These are phyloP conservation scores for Tupiocoris notatus DNA, from an alignment of 2,888 invertebrate species.

Conservation along the genomic window DNA sequence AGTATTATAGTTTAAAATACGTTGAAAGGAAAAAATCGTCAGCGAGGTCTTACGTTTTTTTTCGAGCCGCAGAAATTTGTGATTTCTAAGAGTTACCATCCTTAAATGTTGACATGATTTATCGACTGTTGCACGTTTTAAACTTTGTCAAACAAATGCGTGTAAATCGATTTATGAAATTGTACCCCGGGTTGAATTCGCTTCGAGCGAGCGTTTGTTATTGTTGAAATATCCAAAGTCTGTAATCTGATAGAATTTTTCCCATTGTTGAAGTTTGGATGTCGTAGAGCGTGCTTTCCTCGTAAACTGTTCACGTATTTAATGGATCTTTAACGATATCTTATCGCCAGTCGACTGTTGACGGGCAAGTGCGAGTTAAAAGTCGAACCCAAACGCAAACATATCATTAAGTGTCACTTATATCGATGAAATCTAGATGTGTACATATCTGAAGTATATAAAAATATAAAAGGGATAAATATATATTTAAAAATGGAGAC, in stretches of 20 bases:
- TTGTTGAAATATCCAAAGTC: no score
- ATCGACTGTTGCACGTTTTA: no score
- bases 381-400: slow-evolving; percentile 42
- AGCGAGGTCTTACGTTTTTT: not conserved
- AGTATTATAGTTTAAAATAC: slow-evolving; percentile 28
- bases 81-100: not conserved
- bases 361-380: slow-evolving; percentile 4
- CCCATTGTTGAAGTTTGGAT: slow-evolving; percentile 14
- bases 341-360: slow-evolving; percentile 2
- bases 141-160: no score
- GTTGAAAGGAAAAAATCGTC: not conserved
- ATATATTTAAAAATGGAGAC: slow-evolving; percentile 30
- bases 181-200: no score
- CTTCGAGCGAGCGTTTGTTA: no score
- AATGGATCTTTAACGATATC: slow-evolving; percentile 22
- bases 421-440: slow-evolving; percentile 39
- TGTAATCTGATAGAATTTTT: no score
- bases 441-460: slow-evolving; percentile 29
- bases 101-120: not conserved
- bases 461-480: slow-evolving; percentile 1
- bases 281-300: slow-evolving; percentile 36
- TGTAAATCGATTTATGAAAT: no score
- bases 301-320: slow-evolving; percentile 5
- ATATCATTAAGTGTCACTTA: slow-evolving; percentile 50
- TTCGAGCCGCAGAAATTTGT: not conserved